A percentile compares a stretch with the other conserved stretches of the same genome.
phyloP scores from a whole-genome alignment of 2,113 vertebrate species.

The Entelurus aequoreus region DNA sequence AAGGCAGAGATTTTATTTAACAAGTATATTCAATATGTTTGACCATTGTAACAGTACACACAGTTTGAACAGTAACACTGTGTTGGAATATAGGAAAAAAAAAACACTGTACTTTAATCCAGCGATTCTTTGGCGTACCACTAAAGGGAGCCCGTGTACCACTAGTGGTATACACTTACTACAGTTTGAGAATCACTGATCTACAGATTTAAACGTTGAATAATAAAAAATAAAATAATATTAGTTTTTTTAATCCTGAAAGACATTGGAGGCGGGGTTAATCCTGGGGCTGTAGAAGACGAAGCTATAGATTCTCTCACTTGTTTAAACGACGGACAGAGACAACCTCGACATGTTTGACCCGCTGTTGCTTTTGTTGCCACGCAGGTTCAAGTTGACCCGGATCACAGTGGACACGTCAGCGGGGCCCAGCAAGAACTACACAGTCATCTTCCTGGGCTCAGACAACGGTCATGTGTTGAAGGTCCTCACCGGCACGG shows the following conservation, averaged over 20 bases:
- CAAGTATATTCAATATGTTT: too few relatives aligned
- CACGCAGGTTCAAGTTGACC: constrained; percentile 78
- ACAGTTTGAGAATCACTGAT: too few relatives aligned
- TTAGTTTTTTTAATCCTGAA: not conserved
- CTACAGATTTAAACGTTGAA: too few relatives aligned
- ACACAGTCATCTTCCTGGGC: constrained; percentile 86
- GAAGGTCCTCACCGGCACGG: constrained; percentile 79
- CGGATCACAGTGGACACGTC: constrained; percentile 82
- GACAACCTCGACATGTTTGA: not conserved
- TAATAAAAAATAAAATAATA: too few relatives aligned
- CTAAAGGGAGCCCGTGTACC: too few relatives aligned
- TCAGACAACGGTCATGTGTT: constrained; percentile 82
- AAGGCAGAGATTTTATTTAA: too few relatives aligned
- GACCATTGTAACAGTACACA: too few relatives aligned
- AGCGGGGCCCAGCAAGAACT: constrained; percentile 78
- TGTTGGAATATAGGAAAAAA: too few relatives aligned
- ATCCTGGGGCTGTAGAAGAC: constrained; percentile 13
- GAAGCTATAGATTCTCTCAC: constrained; percentile 46
- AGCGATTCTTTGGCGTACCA: too few relatives aligned
- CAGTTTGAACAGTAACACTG: too few relatives aligned
- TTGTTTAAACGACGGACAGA: constrained; percentile 23
- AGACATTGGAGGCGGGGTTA: constrained; percentile 1
- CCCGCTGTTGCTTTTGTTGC: not conserved
- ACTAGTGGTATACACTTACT: too few relatives aligned
- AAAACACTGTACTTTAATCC: too few relatives aligned